A percentile compares a stretch with the other conserved stretches of the same genome.
These are phyloP conservation scores for Agelastica alni DNA, from an alignment of 2,888 invertebrate species.

Conservation along the genomic window DNA sequence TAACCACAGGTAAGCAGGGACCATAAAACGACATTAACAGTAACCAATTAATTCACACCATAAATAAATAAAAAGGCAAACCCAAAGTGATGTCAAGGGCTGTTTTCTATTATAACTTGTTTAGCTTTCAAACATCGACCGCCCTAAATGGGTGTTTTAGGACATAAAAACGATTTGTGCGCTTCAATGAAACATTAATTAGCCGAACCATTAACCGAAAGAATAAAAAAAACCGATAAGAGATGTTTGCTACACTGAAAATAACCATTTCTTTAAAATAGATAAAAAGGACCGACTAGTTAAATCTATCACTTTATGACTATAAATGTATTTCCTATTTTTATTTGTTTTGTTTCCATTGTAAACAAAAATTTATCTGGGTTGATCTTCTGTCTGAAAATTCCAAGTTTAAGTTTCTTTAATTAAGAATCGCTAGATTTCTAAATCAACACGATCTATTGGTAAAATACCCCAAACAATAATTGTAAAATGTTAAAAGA, in stretches of 20 bases:
- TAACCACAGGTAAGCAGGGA: background rate
- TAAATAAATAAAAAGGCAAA: constrained; percentile 24
- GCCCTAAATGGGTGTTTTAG: constrained; percentile 33
- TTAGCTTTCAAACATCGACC: constrained; percentile 27
- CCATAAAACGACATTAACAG: constrained; percentile 1
- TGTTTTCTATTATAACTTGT: constrained; percentile 31
- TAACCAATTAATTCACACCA: constrained; percentile 17
- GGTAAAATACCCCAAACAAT: no score
- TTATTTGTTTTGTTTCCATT: no score
- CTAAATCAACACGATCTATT: no score
- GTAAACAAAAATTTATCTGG: no score
- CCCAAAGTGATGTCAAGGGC: constrained; percentile 28
- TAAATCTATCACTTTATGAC: no score
- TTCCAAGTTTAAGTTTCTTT: no score
- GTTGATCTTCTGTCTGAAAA: no score
- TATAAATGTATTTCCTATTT: no score
- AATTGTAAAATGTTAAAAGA: no score
- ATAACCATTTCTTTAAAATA: background rate
- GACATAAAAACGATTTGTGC: constrained; percentile 42
- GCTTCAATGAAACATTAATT: constrained; percentile 40
- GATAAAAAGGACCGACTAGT: no score
- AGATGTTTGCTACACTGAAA: constrained; percentile 4
- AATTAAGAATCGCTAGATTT: no score
- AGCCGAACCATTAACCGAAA: constrained; percentile 24
- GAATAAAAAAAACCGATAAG: constrained; percentile 1